Conservation (phyloP, 2,888 invertebrate genomes). For the Zhuqinia jingwanae region DNA sequence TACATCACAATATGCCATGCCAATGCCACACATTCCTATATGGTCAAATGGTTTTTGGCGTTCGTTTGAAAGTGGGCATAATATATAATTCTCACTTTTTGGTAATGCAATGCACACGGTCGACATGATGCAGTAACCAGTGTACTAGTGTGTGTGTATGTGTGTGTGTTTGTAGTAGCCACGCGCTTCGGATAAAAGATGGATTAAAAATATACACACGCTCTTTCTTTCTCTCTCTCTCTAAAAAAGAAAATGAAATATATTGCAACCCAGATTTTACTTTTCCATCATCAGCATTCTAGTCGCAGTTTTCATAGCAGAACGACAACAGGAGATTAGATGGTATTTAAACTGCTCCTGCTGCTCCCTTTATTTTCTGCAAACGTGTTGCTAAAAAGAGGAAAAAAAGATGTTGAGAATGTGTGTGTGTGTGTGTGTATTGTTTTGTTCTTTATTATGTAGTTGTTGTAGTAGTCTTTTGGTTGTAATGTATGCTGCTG, state of each 20-base stretch:
- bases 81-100: too few species aligned
- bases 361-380: neutral
- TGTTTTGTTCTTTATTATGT: too few species aligned
- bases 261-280: neutral
- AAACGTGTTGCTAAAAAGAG: neutral
- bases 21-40: constrained; percentile 13
- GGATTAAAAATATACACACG: constrained; percentile 18
- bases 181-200: constrained; percentile 31
- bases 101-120: neutral
- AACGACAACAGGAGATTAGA: constrained; percentile 28
- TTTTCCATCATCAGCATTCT: constrained; percentile 19
- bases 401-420: too few species aligned
- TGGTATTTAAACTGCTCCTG: constrained; percentile 23
- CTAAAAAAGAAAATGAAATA: neutral
- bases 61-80: neutral
- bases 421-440: neutral
- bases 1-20: constrained; percentile 20
- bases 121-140: constrained; percentile 29
- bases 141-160: too few species aligned
- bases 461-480: too few species aligned
- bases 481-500: too few species aligned
- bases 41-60: constrained; percentile 27
- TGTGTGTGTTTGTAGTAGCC: too few species aligned
- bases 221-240: neutral
- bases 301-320: neutral